Percentiles rank a stretch among this genome's conserved stretches.
These are phyloP conservation scores for Dicrurus megarhynchus DNA, from an alignment of 2,113 vertebrate species.

Conservation along the genomic window DNA sequence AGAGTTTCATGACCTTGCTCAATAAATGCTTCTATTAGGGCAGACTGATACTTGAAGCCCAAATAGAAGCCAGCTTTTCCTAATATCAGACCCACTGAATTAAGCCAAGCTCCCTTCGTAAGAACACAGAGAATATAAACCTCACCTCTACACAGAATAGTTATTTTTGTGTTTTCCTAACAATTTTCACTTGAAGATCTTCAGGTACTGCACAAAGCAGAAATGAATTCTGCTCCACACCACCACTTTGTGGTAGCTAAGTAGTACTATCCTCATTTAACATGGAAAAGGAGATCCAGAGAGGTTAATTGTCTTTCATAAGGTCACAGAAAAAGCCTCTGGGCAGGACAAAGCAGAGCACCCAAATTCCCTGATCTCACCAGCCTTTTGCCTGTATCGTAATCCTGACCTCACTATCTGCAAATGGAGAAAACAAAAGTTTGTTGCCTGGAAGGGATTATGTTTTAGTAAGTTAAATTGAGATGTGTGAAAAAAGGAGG, in stretches of 20 bases:
- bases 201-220: not conserved
- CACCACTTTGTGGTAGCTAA: constrained; percentile 45
- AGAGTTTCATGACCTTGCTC: not conserved
- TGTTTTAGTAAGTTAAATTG: not conserved
- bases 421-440: constrained; percentile 19
- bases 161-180: not conserved
- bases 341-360: constrained; percentile 42
- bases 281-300: constrained; percentile 1
- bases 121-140: not conserved
- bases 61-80: not conserved
- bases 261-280: constrained; percentile 13
- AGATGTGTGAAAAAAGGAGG: not conserved
- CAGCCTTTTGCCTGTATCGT: not conserved
- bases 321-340: constrained; percentile 44
- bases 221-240: constrained; percentile 51
- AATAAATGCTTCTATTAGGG: not conserved
- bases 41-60: not conserved
- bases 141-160: not conserved
- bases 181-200: not conserved
- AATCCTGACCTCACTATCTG: not conserved
- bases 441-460: not conserved
- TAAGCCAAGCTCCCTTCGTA: not conserved
- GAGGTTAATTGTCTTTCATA: constrained; percentile 55
- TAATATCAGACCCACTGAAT: not conserved
- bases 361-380: not conserved